Evolutionary conservation across 1,140 invertebrate species (phyloP), one percentile per base, ranked within the genome.

Genomic region (Cotesia glomerata): DNA sequence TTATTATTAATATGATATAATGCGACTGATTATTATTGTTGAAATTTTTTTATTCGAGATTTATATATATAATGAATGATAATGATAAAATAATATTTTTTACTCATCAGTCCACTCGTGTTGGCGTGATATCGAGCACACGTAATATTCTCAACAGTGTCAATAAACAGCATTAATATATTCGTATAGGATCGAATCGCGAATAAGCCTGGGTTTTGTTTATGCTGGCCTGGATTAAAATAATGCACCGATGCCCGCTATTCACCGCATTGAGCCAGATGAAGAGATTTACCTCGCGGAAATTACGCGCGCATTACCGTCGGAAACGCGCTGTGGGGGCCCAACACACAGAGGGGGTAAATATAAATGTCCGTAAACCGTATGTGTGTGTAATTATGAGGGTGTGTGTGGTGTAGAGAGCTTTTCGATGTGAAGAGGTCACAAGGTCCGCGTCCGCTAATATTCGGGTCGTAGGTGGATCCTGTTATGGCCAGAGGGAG

Each of bases 261-360:
- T 74, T 66, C 63, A 70, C 52, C 62, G 61, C 74, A 63, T n/a
- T 61, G 72, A 69, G 70, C 67, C 75, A 78, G 77, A 78, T 81
- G 76, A 78, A 78, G 77, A 77, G 77, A 77, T 79, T 80, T 80
- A 76, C 76, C 74, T 64, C 74, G 76, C 69, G 75, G 72, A 74
- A 80, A 80, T 80, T 79, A 80, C 77, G 75, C 58, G 70, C 74
- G 75, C 70, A 79, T 80, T 80, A 78, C 73, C 67, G 66, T 69
- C 64, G 68, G 39, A 18, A 34, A 59, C 32, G 56, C 35, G 14
- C 26, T 34, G 59, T 5, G 69, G 61, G 56, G 56, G 68, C n/a
- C n/a, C 11, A 45, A 45, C 26, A 7, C 39, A 45, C 39, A 45
- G 11, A 45, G 39, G 39, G 39, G 39, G 5, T 45, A 11, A 45